These are phyloP conservation scores for Zygogramma bicolorata DNA, from an alignment of 2,888 invertebrate species.

Conservation along the genomic window DNA sequence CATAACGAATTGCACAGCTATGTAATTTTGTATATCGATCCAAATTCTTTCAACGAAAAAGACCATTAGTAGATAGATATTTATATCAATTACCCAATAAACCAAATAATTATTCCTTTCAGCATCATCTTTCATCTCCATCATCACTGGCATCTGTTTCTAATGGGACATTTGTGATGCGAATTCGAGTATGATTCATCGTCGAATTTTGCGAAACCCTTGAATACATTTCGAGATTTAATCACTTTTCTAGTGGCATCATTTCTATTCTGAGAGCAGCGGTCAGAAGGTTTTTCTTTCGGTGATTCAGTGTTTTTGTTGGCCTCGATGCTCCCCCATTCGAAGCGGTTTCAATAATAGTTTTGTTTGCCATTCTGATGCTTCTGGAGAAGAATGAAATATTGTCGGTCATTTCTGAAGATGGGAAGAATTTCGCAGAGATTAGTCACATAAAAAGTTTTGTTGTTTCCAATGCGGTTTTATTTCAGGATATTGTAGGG, in stretches of 20 bases:
- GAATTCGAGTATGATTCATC: constrained; percentile 19
- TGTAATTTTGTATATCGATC: no score
- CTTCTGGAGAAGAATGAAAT: background rate
- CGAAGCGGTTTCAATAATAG: background rate
- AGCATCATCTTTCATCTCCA: background rate
- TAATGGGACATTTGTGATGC: background rate
- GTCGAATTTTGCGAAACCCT: constrained; percentile 3
- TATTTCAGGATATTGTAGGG: background rate
- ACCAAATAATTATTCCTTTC: background rate
- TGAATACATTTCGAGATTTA: constrained; percentile 15
- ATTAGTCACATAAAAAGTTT: background rate
- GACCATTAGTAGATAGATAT: background rate
- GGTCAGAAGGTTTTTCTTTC: constrained; percentile 12
- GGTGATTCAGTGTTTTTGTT: constrained; percentile 22
- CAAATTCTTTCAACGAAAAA: no score
- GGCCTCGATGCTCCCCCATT: background rate
- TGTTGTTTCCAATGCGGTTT: background rate
- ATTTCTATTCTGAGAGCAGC: constrained; percentile 8
- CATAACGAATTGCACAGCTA: no score
- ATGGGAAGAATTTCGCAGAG: background rate
- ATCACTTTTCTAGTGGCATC: constrained; percentile 22
- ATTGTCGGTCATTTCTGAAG: background rate
- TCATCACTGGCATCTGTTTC: background rate
- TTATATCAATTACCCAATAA: background rate
- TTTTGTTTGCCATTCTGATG: background rate